Conservation (phyloP, 2,888 invertebrate genomes). For the Oxyteleia sp. region DNA sequence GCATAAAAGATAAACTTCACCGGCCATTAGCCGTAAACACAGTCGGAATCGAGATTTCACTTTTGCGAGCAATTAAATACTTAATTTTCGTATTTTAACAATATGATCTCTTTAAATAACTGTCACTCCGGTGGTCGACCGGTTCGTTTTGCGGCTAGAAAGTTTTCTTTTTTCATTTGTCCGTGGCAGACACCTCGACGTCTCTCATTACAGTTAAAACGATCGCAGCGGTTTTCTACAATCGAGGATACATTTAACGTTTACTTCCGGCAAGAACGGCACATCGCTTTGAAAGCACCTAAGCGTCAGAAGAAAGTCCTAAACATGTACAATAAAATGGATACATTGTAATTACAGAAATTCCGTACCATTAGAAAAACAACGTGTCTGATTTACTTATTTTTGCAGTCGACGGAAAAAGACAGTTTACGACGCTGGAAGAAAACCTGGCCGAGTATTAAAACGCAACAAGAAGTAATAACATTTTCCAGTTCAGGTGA, state of each 20-base stretch:
- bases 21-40: constrained; percentile 29
- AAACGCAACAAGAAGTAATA: constrained; percentile 19
- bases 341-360: constrained; percentile 66
- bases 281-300: constrained; percentile 57
- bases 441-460: constrained; percentile 14
- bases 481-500: constrained; percentile 11
- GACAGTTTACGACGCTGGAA: constrained; percentile 29
- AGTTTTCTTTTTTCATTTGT: constrained; percentile 61
- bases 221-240: constrained; percentile 68
- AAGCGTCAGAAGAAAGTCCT: constrained; percentile 64
- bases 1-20: constrained; percentile 37
- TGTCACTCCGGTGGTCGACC: constrained; percentile 55
- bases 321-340: constrained; percentile 69
- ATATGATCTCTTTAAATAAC: constrained; percentile 65
- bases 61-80: constrained; percentile 64
- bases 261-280: constrained; percentile 71
- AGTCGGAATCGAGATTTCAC: constrained; percentile 52
- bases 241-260: constrained; percentile 66
- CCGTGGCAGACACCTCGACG: constrained; percentile 57
- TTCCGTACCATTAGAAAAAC: constrained; percentile 53
- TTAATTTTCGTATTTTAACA: constrained; percentile 56
- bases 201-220: constrained; percentile 68
- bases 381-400: constrained; percentile 55
- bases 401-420: constrained; percentile 29
- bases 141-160: constrained; percentile 55